Base-by-base conservation (phyloP, 1,140 invertebrate genomes). In the Drosophila quadrilineata region DNA sequence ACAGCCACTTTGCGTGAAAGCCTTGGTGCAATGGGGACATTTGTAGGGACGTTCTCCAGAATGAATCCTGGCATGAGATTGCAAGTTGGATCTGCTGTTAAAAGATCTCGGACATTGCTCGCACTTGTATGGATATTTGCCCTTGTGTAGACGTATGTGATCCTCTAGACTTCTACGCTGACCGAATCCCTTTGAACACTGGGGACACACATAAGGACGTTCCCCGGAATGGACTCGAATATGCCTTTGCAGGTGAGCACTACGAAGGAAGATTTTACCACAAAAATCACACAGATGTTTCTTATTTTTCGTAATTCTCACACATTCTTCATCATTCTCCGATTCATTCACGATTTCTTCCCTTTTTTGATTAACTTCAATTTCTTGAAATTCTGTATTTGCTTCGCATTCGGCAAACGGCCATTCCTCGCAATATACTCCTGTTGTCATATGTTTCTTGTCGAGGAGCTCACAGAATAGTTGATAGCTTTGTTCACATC, bases 91-190 rank as follows among this genome's bases (percentile, higher is more conserved):
- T 86, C 96, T 98, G 92, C 99, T 99, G 77, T 98, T 98, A 91
- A 99, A 99, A 64, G 97, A 95, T 92, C 99, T 99, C 75, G 95
- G 95, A 92, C 98, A 99, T 90, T 98, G 96, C 17, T 95, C 95
- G 92, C 98, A 99, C 91, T 98, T 98, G 93, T 99, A 99, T 24
- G 98, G 98, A 91, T 98, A 96, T 91, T 99, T 98, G 70, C 98
- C 94, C 93, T 98, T 97, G 91, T 98, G 97, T 77, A 98, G 95
- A 91, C 98, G 97, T 63, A 96, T 97, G 91, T 99, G 97, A 52
- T 98, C 93, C 91, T 98, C 19, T 5, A 60, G 36, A 6, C 21
- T 40, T 9, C 12, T 24, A 6, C 48, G 49, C 36, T 52, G 57
- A 0, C 26, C 36, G 8, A 60, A 60, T 1, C 10, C 3, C 19